Evolutionary conservation across 2,113 vertebrate genomes (phyloP).

Genomic region (Chaetodon auriga): DNA sequence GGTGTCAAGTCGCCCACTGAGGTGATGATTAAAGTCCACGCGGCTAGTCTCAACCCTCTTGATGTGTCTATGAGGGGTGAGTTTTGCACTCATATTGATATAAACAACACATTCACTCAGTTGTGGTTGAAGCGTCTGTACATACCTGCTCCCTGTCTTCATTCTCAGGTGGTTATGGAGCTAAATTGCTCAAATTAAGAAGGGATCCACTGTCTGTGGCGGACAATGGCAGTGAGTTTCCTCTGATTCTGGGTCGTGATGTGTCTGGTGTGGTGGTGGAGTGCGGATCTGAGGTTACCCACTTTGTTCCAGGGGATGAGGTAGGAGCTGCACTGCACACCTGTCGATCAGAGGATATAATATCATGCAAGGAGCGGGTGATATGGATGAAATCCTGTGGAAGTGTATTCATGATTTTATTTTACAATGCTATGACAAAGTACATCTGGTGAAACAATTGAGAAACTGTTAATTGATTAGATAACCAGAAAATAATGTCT

Average conservation of each 20-base stretch:
- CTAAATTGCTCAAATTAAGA: slow-evolving; percentile 87
- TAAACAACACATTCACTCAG: slow-evolving; percentile 8
- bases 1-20: slow-evolving; percentile 88
- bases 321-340: slow-evolving; percentile 71
- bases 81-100: slow-evolving; percentile 33
- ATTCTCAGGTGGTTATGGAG: slow-evolving; percentile 91
- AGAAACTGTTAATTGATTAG: background rate
- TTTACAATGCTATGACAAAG: background rate
- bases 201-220: slow-evolving; percentile 88
- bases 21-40: slow-evolving; percentile 91
- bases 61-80: slow-evolving; percentile 95
- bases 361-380: fast-evolving
- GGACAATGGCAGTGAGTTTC: slow-evolving; percentile 86
- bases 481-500: background rate
- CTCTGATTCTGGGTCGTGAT: slow-evolving; percentile 92
- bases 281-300: slow-evolving; percentile 89
- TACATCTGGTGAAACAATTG: background rate
- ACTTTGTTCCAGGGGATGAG: slow-evolving; percentile 94
- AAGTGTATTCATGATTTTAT: background rate
- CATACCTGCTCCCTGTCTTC: background rate
- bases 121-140: background rate
- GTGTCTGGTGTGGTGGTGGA: slow-evolving; percentile 94
- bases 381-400: background rate
- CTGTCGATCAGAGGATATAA: background rate
- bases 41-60: slow-evolving; percentile 93